phyloP scores from a whole-genome alignment of 1,140 invertebrate species.

The Zaprionus ghesquierei region DNA sequence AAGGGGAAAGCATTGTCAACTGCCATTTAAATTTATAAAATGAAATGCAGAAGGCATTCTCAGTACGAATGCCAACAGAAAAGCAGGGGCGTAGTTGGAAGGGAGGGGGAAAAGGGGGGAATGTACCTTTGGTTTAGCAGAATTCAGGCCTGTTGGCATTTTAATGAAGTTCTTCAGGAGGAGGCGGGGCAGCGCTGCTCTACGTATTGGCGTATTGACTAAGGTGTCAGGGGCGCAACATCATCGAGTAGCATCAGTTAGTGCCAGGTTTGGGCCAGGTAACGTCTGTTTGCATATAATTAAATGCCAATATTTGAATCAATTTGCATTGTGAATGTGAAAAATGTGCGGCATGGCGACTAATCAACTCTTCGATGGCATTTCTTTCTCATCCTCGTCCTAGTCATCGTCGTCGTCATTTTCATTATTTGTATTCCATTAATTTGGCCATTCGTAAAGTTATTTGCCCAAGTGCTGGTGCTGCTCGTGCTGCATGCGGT shows the following conservation, averaged over 20 bases:
- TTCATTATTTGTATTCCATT: conserved; percentile 65
- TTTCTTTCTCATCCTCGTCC: conserved; percentile 6
- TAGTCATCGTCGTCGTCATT: conserved; percentile 17
- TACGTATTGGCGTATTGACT: not conserved
- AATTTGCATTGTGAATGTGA: conserved; percentile 72
- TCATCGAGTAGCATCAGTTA: not conserved
- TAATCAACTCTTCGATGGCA: conserved; percentile 69
- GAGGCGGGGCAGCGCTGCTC: not conserved
- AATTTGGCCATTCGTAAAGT: conserved; percentile 51
- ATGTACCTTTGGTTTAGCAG: conserved; percentile 45
- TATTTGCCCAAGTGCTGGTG: conserved; percentile 34
- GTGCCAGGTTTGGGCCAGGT: conserved; percentile 19
- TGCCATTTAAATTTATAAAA: conserved; percentile 71
- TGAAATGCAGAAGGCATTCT: conserved; percentile 68
- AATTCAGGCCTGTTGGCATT: conserved; percentile 48
- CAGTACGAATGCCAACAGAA: not conserved
- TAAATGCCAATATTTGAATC: conserved; percentile 78
- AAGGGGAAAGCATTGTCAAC: conserved; percentile 51
- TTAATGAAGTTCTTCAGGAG: conserved; percentile 66
- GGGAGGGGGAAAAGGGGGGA: not conserved
- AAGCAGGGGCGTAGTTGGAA: not conserved
- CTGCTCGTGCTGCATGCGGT: not conserved
- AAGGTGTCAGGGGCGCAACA: not conserved
- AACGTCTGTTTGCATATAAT: conserved; percentile 74
- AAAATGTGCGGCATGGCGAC: conserved; percentile 67